Evolutionary conservation across 2,797 vertebrate genomes (phyloP), one percentile per base, ranked within the genome.

Genomic region (Melopsittacus undulatus): DNA sequence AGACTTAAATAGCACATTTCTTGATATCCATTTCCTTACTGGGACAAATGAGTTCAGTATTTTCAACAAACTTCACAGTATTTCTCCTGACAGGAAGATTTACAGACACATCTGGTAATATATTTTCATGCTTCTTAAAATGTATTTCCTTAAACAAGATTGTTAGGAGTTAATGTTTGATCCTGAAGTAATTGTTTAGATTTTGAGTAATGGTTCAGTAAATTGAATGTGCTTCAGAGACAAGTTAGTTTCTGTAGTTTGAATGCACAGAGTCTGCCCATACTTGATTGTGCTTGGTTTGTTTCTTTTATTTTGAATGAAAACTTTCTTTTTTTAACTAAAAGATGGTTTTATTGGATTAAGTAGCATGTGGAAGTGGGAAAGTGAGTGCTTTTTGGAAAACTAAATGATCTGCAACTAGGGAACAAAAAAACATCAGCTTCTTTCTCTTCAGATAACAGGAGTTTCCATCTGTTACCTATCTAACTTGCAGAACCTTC

Each of bases 1-100:
- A 38, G 74, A 38, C 10, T 61, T 64, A 5, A 1, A 30, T 1
- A 24, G 20, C 29, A 24, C 8, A 0, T 4, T 13, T 32, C 32
- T 36, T 40, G 20, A 18, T 78, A 75, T 1, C 13, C 8, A 1
- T 42, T 45, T 87, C 46, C 24, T n/a, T 59, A 10, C 12, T 48
- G n/a, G 54, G 18, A 17, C 51, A 20, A 36, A 43, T 2, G 30
- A 91, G 30, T 48, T 90, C 27, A 43, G 40, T 46, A 7, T 51
- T 92, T 83, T 73, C 24, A 75, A 16, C 11, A 7, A 19, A 13
- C 16, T 40, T 76, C 12, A 14, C 40, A 20, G 26, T 42, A 22
- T 77, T 85, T 73, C 22, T 83, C 7, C 29, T 83, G 56, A 26
- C 40, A 5, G 23, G 40, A 22, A 40, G 29, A 29, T 23, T 86